These are phyloP conservation scores for Drosophila bocqueti DNA, from an alignment of 1,140 invertebrate species.

Conservation along the genomic window DNA sequence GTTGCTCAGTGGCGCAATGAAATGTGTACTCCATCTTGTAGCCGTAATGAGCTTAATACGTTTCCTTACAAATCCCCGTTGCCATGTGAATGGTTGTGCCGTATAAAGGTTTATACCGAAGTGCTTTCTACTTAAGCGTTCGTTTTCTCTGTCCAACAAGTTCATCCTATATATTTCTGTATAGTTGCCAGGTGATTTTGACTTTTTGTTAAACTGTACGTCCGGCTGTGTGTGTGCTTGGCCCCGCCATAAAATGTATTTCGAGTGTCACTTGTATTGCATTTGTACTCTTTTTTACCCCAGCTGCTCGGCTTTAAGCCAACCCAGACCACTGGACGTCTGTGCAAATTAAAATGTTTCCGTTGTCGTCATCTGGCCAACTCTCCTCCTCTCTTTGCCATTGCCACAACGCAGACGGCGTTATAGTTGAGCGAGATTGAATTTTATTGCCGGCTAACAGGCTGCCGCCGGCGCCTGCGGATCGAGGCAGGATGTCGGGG, in stretches of 20 bases:
- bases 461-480: constrained; percentile 36
- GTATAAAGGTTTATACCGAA: neutral
- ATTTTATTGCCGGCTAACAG: constrained; percentile 60
- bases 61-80: constrained; percentile 17
- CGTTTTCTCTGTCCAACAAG: constrained; percentile 5
- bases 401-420: constrained; percentile 18
- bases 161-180: constrained; percentile 5
- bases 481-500: constrained; percentile 56
- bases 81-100: constrained; percentile 21
- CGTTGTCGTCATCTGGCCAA: constrained; percentile 55
- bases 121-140: neutral
- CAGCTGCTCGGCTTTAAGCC: constrained; percentile 22
- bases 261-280: constrained; percentile 75
- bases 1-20: neutral
- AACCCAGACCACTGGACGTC: constrained; percentile 52
- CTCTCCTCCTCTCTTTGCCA: neutral
- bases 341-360: constrained; percentile 80
- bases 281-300: constrained; percentile 46
- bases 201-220: constrained; percentile 71
- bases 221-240: constrained; percentile 22
- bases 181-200: constrained; percentile 55
- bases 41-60: constrained; percentile 19
- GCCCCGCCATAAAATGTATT: constrained; percentile 68
- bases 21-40: neutral
- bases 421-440: constrained; percentile 63